Percentiles rank a stretch among this genome's conserved stretches.
Evolutionary conservation across 2,797 vertebrate species (phyloP).

Genomic region (Distichodus sexfasciatus): DNA sequence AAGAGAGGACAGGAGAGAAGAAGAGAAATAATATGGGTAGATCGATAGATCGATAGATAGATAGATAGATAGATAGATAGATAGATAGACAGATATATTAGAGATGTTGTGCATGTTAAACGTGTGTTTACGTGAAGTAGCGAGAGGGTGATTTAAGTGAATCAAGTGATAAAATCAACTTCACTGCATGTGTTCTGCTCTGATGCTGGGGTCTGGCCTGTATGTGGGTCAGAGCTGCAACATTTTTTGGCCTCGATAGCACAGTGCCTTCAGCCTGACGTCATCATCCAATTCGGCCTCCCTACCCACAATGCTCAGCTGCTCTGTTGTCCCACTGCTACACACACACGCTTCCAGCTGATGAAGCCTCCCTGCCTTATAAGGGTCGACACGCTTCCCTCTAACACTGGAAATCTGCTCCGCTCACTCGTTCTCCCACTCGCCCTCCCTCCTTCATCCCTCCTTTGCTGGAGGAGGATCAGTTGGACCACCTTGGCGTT

Average conservation of each 20-base stretch:
- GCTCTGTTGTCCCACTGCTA: constrained; percentile 53
- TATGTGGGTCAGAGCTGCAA: constrained; percentile 66
- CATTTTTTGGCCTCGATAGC: constrained; percentile 51
- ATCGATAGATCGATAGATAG: no score
- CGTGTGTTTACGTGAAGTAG: no score
- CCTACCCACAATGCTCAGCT: constrained; percentile 51
- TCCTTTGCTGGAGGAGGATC: constrained; percentile 29
- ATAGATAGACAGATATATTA: no score
- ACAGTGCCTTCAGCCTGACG: constrained; percentile 53
- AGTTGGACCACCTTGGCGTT: constrained; percentile 31
- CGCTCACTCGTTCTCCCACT: constrained; percentile 29
- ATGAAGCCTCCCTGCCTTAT: constrained; percentile 52
- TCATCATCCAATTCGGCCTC: constrained; percentile 48
- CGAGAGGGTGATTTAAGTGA: no score
- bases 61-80: no score
- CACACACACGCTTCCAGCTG: constrained; percentile 57
- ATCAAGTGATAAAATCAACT: no score
- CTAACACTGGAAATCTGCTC: constrained; percentile 42
- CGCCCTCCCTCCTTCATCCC: constrained; percentile 40
- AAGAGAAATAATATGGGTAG: no score
- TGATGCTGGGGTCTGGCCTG: no score
- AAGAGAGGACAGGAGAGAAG: not conserved
- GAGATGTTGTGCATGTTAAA: no score
- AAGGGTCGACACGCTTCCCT: constrained; percentile 45
- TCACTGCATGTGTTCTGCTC: no score